phyloP scores from a whole-genome alignment of 2,888 invertebrate genomes.

The Netelia inedita region DNA sequence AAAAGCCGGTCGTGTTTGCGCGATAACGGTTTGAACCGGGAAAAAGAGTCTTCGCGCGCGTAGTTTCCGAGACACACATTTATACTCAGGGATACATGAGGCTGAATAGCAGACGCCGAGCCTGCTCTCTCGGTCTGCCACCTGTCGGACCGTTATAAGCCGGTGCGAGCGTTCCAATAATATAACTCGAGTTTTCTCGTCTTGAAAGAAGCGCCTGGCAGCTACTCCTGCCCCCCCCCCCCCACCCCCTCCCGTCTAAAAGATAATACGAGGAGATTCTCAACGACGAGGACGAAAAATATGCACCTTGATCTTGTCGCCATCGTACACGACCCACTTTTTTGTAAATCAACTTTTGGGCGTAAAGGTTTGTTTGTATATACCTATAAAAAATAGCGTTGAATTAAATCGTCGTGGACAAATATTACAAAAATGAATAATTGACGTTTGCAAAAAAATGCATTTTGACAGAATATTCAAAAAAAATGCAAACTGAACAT shows the following conservation, averaged over 20 bases:
- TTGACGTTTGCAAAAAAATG: no score
- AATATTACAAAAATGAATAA: no score
- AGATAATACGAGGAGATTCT: slow-evolving; percentile 26
- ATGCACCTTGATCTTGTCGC: slow-evolving; percentile 49
- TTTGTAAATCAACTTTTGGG: background rate
- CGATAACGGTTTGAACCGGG: background rate
- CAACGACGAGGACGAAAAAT: background rate
- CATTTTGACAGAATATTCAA: no score
- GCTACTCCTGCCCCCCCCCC: background rate
- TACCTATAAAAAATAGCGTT: background rate
- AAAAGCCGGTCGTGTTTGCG: background rate
- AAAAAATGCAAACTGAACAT: no score
- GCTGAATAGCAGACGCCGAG: slow-evolving; percentile 73
- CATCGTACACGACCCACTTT: slow-evolving; percentile 34
- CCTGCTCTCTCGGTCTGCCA: slow-evolving; percentile 80
- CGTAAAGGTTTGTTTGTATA: slow-evolving; percentile 5
- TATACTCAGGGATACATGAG: slow-evolving; percentile 43
- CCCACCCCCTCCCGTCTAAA: background rate
- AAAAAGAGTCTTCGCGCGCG: background rate
- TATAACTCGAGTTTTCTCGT: slow-evolving; percentile 74
- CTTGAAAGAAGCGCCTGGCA: slow-evolving; percentile 1
- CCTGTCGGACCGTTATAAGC: slow-evolving; percentile 82
- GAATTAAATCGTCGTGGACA: no score
- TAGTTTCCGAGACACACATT: background rate
- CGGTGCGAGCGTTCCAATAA: slow-evolving; percentile 72